phyloP scores from a whole-genome alignment of 1,140 invertebrate species.

The Drepana arcuata region DNA sequence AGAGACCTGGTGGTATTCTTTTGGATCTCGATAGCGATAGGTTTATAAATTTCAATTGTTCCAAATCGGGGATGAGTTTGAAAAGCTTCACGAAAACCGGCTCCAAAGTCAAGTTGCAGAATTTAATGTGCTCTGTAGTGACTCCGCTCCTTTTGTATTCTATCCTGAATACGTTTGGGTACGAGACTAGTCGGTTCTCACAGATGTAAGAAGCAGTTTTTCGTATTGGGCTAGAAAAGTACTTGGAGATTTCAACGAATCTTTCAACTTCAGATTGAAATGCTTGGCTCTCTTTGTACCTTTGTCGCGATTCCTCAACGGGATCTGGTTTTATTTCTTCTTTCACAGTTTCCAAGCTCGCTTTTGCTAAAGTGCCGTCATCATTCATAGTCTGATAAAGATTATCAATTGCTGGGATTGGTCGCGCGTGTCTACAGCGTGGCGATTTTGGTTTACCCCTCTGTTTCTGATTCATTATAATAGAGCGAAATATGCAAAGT shows the following conservation, averaged over 20 bases:
- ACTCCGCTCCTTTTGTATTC: conserved; percentile 37
- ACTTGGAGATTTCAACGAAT: conserved; percentile 55
- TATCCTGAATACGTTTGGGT: conserved; percentile 33
- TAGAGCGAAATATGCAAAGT: not conserved
- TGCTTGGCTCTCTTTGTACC: conserved; percentile 10
- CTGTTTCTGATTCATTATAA: conserved; percentile 3
- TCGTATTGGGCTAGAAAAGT: conserved; percentile 47
- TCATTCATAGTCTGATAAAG: too few species aligned
- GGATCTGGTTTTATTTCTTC: conserved; percentile 17
- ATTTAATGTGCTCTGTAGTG: conserved; percentile 38
- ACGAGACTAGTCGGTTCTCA: conserved; percentile 40
- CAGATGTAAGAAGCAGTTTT: conserved; percentile 53
- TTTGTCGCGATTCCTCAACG: conserved; percentile 11
- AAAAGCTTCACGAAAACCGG: conserved; percentile 44
- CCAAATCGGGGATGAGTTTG: conserved; percentile 43
- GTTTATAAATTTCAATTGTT: conserved; percentile 50
- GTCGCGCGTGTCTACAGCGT: conserved; percentile 11
- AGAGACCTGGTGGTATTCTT: conserved; percentile 47
- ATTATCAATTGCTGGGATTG: conserved; percentile 8
- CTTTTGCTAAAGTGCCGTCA: too few species aligned
- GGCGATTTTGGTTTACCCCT: conserved; percentile 2
- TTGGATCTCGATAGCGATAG: conserved; percentile 39
- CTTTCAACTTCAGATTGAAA: conserved; percentile 41
- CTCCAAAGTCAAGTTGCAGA: conserved; percentile 40
- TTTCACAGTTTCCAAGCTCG: conserved; percentile 9